These are phyloP conservation scores for Campopleginae sp. DNA, from an alignment of 2,888 invertebrate species.

Conservation along the genomic window DNA sequence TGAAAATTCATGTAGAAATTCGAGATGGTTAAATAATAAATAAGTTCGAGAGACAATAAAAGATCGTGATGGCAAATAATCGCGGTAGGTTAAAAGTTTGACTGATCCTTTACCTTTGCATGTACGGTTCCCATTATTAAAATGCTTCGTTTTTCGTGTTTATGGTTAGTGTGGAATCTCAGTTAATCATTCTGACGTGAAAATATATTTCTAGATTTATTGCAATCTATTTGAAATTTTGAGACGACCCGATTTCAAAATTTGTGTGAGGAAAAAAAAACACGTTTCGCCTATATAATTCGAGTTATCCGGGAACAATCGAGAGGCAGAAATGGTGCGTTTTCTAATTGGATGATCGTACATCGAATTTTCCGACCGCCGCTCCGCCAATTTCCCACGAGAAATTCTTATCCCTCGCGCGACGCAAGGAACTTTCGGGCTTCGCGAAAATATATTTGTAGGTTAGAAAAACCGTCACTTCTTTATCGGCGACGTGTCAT, in stretches of 20 bases:
- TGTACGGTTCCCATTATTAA: conserved; percentile 84
- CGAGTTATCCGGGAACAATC: conserved; percentile 56
- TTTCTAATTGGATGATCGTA: conserved; percentile 21
- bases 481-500: not conserved
- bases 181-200: conserved; percentile 64
- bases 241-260: conserved; percentile 47
- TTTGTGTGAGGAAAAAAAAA: conserved; percentile 53
- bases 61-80: conserved; percentile 8
- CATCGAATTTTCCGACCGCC: conserved; percentile 38
- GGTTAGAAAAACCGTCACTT: conserved; percentile 15
- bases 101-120: conserved; percentile 82
- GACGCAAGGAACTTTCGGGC: not conserved
- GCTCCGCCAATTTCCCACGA: conserved; percentile 10
- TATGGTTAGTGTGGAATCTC: conserved; percentile 46
- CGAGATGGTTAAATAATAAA: not conserved
- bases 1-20: conserved; percentile 5
- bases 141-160: conserved; percentile 55
- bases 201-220: conserved; percentile 7
- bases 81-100: conserved; percentile 69
- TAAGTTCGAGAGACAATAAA: not conserved
- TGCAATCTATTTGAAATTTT: conserved; percentile 31
- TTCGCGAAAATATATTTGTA: not conserved
- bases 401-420: conserved; percentile 1
- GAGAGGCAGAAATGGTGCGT: conserved; percentile 42
- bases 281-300: conserved; percentile 49